A percentile compares a stretch with the other conserved stretches of the same genome.
Evolutionary conservation across 2,797 vertebrate genomes (phyloP).

Genomic region (Morus bassanus): DNA sequence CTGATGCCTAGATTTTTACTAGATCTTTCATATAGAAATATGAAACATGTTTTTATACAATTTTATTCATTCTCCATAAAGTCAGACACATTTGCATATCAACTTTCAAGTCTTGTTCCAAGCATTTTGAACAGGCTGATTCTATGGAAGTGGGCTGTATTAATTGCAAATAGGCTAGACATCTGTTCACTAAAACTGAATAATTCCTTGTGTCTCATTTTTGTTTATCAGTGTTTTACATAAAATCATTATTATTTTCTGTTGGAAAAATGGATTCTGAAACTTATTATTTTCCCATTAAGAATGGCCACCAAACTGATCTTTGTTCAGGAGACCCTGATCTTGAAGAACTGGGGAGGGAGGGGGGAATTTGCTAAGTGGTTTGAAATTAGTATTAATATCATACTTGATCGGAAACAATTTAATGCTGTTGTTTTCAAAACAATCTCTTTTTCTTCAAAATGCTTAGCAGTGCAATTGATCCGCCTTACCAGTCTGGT

Average conservation of each 20-base stretch:
- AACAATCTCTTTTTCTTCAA: neutral
- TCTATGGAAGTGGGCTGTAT: conserved; percentile 71
- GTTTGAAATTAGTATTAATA: neutral
- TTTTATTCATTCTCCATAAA: conserved; percentile 67
- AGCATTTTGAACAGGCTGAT: conserved; percentile 68
- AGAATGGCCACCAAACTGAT: neutral
- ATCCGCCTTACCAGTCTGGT: neutral
- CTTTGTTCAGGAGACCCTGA: neutral
- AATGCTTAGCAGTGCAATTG: neutral
- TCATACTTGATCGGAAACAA: neutral
- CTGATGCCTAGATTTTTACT: conserved; percentile 30
- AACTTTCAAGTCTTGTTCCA: conserved; percentile 70
- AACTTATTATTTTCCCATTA: neutral
- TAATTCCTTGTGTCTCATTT: conserved; percentile 40
- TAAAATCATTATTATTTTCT: neutral
- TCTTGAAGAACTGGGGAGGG: neutral
- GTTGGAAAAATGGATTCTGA: neutral
- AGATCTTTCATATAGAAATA: neutral
- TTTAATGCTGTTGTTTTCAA: neutral
- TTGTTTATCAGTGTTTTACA: conserved; percentile 64
- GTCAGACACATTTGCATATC: conserved; percentile 66
- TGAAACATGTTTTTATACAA: neutral
- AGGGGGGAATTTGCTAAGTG: neutral
- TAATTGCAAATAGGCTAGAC: conserved; percentile 72
- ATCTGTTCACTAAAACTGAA: conserved; percentile 65